These are phyloP conservation scores for Keiferia lycopersicella DNA, from an alignment of 2,888 invertebrate genomes.

Conservation along the genomic window DNA sequence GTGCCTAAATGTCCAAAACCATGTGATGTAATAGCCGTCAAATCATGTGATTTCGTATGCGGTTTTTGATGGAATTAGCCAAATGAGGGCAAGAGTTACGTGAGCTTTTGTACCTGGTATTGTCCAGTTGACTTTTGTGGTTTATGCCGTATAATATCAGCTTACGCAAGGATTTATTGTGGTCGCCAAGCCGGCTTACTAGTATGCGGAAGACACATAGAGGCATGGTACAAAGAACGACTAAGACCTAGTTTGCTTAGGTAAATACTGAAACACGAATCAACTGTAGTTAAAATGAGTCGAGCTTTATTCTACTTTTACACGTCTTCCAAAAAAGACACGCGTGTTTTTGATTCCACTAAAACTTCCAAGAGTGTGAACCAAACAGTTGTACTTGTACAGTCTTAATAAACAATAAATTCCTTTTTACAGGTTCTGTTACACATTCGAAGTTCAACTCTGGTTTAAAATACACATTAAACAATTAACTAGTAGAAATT, in stretches of 20 bases:
- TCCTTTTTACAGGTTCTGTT: too few relatives aligned
- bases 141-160: background rate
- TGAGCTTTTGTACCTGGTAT: background rate
- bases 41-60: background rate
- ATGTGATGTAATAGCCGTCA: background rate
- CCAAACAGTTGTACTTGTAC: too few relatives aligned
- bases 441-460: too few relatives aligned
- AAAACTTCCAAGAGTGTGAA: too few relatives aligned
- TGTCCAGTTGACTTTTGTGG: conserved; percentile 9
- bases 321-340: too few relatives aligned
- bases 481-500: too few relatives aligned
- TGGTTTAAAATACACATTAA: too few relatives aligned
- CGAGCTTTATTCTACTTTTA: background rate
- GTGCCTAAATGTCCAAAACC: background rate
- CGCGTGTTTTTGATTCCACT: too few relatives aligned
- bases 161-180: background rate
- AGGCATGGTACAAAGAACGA: background rate
- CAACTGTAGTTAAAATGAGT: background rate
- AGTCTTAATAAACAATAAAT: too few relatives aligned
- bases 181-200: background rate
- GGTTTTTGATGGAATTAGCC: background rate
- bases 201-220: background rate
- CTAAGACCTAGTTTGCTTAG: background rate
- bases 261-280: background rate
- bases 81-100: background rate